Conservation (phyloP, 2,113 vertebrate genomes). For the Diadophis punctatus region DNA sequence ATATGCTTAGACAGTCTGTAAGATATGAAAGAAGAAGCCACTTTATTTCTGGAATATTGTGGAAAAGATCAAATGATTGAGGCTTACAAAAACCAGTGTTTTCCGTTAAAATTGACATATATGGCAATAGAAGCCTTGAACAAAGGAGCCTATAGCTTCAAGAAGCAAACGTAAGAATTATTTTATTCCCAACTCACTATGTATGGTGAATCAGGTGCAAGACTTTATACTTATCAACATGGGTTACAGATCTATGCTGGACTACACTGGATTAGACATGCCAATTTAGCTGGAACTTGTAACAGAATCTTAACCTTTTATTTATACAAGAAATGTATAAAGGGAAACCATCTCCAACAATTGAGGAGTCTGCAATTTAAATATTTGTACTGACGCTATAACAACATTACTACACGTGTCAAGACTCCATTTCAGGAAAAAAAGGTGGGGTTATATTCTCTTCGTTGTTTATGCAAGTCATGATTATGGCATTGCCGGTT, state of each 20-base stretch:
- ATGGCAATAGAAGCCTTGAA: neutral
- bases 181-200: neutral
- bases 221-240: neutral
- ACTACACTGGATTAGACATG: neutral
- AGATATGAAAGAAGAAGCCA: neutral
- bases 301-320: neutral
- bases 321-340: neutral
- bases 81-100: neutral
- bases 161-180: neutral
- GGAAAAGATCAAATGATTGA: neutral
- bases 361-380: neutral
- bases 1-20: neutral
- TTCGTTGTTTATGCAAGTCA: neutral
- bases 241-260: neutral
- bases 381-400: neutral
- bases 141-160: neutral
- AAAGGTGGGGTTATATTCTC: neutral
- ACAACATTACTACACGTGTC: neutral
- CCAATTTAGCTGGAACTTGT: neutral
- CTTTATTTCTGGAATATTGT: neutral
- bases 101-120: neutral
- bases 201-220: neutral
- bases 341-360: neutral
- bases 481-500: neutral
- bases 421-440: neutral